A percentile compares a stretch with the other conserved stretches of the same genome.
Evolutionary conservation across 1,140 invertebrate genomes (phyloP).

Genomic region (Uloborus diversus): DNA sequence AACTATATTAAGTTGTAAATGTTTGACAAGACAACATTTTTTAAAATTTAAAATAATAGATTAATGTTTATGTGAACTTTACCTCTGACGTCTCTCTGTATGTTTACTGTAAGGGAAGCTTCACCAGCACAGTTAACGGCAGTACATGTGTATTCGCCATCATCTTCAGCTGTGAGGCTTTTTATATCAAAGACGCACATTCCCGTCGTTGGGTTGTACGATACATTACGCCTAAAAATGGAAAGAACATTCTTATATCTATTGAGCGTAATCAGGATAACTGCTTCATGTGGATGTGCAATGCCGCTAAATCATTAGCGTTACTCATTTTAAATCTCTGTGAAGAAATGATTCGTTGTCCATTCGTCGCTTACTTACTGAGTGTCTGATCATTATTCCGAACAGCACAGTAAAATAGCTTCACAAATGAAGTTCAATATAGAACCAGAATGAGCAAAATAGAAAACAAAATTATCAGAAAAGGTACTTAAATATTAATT

Average conservation of each 20-base stretch:
- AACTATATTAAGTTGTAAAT: too few relatives aligned
- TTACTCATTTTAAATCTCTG: constrained; percentile 84
- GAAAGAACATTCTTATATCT: neutral
- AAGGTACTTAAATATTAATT: too few relatives aligned
- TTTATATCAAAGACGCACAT: constrained; percentile 88
- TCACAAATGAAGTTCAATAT: too few relatives aligned
- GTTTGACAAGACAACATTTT: too few relatives aligned
- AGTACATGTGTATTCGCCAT: constrained; percentile 94
- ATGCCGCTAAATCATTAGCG: constrained; percentile 82
- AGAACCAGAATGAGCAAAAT: too few relatives aligned
- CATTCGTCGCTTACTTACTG: too few relatives aligned
- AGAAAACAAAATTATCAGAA: too few relatives aligned
- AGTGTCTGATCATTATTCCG: too few relatives aligned
- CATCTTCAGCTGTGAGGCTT: constrained; percentile 90
- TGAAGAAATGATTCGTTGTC: constrained; percentile 82
- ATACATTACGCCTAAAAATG: constrained; percentile 80
- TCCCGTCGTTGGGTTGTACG: constrained; percentile 86
- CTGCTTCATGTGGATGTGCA: constrained; percentile 82
- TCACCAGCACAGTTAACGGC: constrained; percentile 92
- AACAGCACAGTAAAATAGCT: too few relatives aligned
- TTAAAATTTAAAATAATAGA: too few relatives aligned
- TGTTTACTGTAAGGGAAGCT: constrained; percentile 93
- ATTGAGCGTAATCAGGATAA: too few relatives aligned
- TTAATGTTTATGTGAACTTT: too few relatives aligned
- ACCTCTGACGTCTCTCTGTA: constrained; percentile 78